Base-by-base conservation (phyloP, 2,113 vertebrate species). In the Stercorarius parasiticus region DNA sequence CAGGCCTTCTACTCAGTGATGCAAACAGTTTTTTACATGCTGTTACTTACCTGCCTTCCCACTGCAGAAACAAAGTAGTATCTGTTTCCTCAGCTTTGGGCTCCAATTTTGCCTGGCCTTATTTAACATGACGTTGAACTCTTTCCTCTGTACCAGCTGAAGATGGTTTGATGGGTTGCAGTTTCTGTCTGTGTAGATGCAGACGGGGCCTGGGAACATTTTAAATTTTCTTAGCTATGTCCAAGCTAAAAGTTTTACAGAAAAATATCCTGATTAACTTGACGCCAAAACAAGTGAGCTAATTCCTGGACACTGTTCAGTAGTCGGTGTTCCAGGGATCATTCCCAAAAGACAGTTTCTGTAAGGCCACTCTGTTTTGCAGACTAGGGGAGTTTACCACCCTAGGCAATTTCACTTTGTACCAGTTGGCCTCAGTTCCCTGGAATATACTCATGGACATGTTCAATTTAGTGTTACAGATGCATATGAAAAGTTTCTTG, bases 251-350 rank as follows among this genome's bases (percentile, higher is more conserved):
- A 91, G 83, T 94, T 91, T 66, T 64, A 78, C 50, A 78, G 77
- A 88, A 93, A 96, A 96, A 86, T 95, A 30, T 88, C 64, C 80
- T 70, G 80, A 92, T 96, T 81, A 94, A 91, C 55, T 94, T 86
- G 22, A 71, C 89, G 83, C 93, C 93, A 97, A 89, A 96, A 95
- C 45, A 55, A 91, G 83, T 96, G 95, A 97, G 91, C 86, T 97
- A 96, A 96, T 97, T 96, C 82, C 94, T 96, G 95, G 95, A 96
- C 26, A 23, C 20, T 43, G 42, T 89, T 88, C 55, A 50, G 69
- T 90, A 92, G 69, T 86, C 20, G 2, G 59, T 82, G 89, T 96
- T 97, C 94, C 91, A 97, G 65, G 38, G 83, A 64, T 82, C 50
- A 36, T 96, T 96, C 91, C 93, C 96, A 86, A 30, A 86, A 67